phyloP scores from a whole-genome alignment of 2,113 vertebrate species.

The Campylorhamphus procurvoides region DNA sequence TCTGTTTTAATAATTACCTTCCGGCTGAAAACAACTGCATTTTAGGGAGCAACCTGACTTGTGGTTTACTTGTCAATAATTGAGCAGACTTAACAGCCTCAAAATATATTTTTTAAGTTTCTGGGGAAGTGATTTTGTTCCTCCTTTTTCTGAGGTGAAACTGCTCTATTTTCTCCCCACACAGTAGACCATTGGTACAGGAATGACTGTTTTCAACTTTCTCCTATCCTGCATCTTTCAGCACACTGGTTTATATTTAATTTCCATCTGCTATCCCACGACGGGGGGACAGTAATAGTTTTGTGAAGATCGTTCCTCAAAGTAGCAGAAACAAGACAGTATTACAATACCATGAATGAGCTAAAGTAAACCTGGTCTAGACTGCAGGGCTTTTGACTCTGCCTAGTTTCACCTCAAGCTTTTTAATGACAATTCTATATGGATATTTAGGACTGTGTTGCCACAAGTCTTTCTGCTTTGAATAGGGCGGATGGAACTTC shows the following conservation, averaged over 20 bases:
- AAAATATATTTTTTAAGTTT: neutral
- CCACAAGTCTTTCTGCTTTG: neutral
- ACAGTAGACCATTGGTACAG: neutral
- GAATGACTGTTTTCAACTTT: neutral
- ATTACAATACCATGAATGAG: neutral
- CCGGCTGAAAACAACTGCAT: neutral
- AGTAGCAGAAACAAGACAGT: neutral
- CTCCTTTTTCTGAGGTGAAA: neutral
- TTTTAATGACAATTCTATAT: neutral
- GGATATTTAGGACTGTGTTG: neutral
- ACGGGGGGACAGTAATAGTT: neutral
- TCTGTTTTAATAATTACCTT: neutral
- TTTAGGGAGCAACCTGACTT: neutral
- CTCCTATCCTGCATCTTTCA: neutral
- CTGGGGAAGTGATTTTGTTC: neutral
- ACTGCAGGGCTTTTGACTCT: neutral
- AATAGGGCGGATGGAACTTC: neutral
- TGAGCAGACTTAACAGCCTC: neutral
- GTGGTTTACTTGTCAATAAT: neutral
- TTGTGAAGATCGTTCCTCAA: neutral
- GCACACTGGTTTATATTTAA: neutral
- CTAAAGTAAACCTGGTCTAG: neutral
- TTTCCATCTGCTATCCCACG: neutral
- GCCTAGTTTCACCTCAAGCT: neutral
- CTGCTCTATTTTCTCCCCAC: neutral